phyloP scores from a whole-genome alignment of 2,888 invertebrate genomes.

The Galerucella pusilla region DNA sequence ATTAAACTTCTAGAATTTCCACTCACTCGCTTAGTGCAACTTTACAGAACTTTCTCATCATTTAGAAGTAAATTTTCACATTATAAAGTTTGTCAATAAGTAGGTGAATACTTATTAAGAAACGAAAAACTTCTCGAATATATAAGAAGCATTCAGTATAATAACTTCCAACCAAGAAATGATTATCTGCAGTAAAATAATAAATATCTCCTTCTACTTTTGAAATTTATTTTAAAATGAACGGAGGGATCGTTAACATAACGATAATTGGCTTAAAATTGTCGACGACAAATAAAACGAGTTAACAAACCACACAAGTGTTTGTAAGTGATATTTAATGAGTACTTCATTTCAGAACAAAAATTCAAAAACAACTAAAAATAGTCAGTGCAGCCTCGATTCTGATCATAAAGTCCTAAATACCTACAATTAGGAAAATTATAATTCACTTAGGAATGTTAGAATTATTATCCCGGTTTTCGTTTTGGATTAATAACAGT shows the following conservation, averaged over 20 bases:
- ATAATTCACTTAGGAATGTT: conserved; percentile 31
- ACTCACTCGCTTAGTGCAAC: no score
- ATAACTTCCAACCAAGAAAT: conserved; percentile 10
- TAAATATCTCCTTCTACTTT: conserved; percentile 2
- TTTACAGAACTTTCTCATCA: no score
- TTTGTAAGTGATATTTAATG: conserved; percentile 38
- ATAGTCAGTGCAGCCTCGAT: conserved; percentile 20
- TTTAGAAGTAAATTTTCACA: no score
- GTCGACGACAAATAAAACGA: conserved; percentile 34
- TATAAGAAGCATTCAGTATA: background rate
- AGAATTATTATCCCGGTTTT: conserved; percentile 9
- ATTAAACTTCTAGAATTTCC: no score
- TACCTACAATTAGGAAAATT: conserved; percentile 34
- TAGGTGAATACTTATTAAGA: no score
- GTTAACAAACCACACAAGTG: conserved; percentile 32
- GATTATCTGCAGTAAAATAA: conserved; percentile 11
- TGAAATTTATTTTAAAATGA: conserved; percentile 8
- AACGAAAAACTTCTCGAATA: background rate
- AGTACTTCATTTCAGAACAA: conserved; percentile 33
- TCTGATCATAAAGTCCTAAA: conserved; percentile 29
- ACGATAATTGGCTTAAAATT: conserved; percentile 34
- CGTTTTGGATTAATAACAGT: conserved; percentile 13
- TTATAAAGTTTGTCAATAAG: no score
- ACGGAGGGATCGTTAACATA: conserved; percentile 14
- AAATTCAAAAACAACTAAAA: conserved; percentile 31